A percentile compares a stretch with the other conserved stretches of the same genome.
Conservation (phyloP, 64 coral and sea anemone species). For the Hydrozoanthus tunicans region DNA sequence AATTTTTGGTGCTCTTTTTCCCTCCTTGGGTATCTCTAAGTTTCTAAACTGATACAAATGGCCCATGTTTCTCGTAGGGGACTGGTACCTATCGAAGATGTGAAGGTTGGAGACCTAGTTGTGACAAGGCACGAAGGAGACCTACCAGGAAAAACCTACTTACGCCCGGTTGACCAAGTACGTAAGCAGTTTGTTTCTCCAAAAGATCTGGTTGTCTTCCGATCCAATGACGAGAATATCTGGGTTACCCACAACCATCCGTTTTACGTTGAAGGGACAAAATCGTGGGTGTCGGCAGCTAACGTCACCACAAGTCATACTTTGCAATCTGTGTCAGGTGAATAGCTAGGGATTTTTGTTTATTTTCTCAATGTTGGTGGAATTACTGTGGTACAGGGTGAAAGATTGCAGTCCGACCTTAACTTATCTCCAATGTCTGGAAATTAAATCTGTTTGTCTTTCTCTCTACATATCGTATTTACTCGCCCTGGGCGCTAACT, state of each 20-base stretch:
- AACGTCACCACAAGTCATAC: slow-evolving; percentile 60
- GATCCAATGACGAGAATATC: slow-evolving; percentile 60
- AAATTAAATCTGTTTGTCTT: too few relatives aligned
- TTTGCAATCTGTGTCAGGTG: slow-evolving; percentile 65
- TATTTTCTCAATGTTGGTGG: background rate
- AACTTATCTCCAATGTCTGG: too few relatives aligned
- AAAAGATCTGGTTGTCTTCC: slow-evolving; percentile 64
- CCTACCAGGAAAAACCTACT: slow-evolving; percentile 43
- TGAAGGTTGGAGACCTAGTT: slow-evolving; percentile 78
- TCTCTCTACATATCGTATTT: too few relatives aligned
- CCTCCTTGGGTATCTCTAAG: too few relatives aligned
- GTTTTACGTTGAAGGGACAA: slow-evolving; percentile 52
- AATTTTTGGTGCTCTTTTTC: too few relatives aligned
- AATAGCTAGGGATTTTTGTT: background rate
- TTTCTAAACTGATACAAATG: too few relatives aligned
- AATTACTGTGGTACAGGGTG: too few relatives aligned
- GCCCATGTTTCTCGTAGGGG: slow-evolving; percentile 2
- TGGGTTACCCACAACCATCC: slow-evolving; percentile 75
- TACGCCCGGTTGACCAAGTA: slow-evolving; percentile 74
- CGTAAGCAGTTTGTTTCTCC: slow-evolving; percentile 60
- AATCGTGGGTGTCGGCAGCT: slow-evolving; percentile 66
- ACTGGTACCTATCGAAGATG: slow-evolving; percentile 67
- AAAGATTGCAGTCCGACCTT: too few relatives aligned
- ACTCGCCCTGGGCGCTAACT: too few relatives aligned
- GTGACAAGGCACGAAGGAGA: slow-evolving; percentile 85